These are phyloP conservation scores for Platorchestia sp. DNA, from an alignment of 1,140 invertebrate genomes.

Conservation along the genomic window DNA sequence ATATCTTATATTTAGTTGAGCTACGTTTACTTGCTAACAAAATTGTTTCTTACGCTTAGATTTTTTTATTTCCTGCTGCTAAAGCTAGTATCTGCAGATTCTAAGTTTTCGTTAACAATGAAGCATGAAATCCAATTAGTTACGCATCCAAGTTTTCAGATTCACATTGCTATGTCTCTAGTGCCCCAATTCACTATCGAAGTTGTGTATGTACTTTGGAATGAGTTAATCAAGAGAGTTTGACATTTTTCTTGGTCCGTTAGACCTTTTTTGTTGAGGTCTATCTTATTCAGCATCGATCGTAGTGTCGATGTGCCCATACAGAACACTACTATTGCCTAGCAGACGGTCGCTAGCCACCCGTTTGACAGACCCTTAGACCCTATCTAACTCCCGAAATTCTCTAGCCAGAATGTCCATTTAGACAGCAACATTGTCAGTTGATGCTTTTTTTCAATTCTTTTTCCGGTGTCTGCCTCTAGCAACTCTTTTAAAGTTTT, in stretches of 20 bases:
- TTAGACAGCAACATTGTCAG: constrained; percentile 45
- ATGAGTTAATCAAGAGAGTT: background rate
- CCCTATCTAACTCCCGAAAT: constrained; percentile 49
- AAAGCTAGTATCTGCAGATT: background rate
- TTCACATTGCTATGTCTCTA: background rate
- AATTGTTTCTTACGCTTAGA: no score
- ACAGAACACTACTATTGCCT: constrained; percentile 14
- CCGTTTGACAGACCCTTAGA: constrained; percentile 44
- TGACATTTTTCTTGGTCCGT: background rate
- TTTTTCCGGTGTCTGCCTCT: background rate
- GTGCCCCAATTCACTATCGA: background rate
- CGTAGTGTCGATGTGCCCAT: constrained; percentile 28
- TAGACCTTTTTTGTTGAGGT: background rate
- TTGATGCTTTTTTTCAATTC: background rate
- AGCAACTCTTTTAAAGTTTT: constrained; percentile 5
- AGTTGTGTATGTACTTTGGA: background rate
- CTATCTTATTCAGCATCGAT: constrained; percentile 20
- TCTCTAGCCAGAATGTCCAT: constrained; percentile 24
- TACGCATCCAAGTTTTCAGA: background rate
- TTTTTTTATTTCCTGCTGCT: no score
- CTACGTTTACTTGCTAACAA: no score
- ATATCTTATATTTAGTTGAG: no score
- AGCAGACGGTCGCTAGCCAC: background rate
- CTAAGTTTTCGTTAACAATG: background rate
- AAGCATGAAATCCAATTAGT: no score